Evolutionary conservation across 2,888 invertebrate species (phyloP).

Genomic region (Argynnis bischoffii): DNA sequence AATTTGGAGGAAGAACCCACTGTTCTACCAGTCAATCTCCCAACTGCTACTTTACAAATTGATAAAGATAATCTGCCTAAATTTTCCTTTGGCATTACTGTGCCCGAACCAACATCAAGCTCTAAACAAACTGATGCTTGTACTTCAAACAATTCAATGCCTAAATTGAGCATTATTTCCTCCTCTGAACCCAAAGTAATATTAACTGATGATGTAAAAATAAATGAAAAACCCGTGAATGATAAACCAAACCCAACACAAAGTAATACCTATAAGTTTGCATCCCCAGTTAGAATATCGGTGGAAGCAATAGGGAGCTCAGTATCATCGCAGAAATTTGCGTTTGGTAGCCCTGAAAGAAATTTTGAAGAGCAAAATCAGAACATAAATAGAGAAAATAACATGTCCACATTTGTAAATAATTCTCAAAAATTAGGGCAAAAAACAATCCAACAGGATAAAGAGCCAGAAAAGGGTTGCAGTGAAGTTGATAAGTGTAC

Average conservation of each 20-base stretch:
- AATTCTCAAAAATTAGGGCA: not conserved
- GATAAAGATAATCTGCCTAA: constrained; percentile 63
- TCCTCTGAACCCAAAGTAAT: not conserved
- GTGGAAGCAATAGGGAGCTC: constrained; percentile 41
- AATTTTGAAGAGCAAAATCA: constrained; percentile 10
- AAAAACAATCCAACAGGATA: constrained; percentile 41
- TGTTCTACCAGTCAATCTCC: constrained; percentile 52
- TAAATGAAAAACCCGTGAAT: not conserved
- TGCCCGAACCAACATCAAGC: constrained; percentile 13
- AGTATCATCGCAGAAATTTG: constrained; percentile 48
- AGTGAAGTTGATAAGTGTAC: constrained; percentile 45
- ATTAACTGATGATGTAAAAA: not conserved
- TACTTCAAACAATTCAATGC: not conserved
- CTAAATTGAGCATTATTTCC: not conserved
- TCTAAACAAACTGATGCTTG: not conserved
- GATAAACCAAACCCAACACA: not conserved
- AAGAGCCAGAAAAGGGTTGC: constrained; percentile 39
- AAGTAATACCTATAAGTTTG: constrained; percentile 51
- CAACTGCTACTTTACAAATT: constrained; percentile 58
- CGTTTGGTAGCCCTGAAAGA: constrained; percentile 57
- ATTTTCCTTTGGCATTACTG: constrained; percentile 50
- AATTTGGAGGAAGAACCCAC: constrained; percentile 42
- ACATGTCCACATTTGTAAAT: not conserved
- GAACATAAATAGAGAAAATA: not conserved
- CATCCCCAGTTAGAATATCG: constrained; percentile 56